These are phyloP conservation scores for Acanthococcus lagerstroemiae DNA, from an alignment of 2,888 invertebrate genomes.

Conservation along the genomic window DNA sequence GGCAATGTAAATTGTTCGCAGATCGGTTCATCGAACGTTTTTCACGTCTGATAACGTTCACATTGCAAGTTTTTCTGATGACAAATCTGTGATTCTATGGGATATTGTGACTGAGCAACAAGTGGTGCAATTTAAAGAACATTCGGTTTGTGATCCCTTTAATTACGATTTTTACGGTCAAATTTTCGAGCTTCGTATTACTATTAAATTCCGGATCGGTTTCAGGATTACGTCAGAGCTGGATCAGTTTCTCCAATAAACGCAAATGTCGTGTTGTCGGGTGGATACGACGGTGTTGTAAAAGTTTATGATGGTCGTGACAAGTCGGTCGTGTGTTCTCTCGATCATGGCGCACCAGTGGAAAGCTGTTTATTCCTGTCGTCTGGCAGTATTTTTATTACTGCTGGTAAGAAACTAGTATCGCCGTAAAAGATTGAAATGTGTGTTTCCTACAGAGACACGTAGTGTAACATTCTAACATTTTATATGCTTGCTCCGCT, in stretches of 20 bases:
- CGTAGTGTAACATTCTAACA: too few species aligned
- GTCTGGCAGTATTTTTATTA: conserved; percentile 78
- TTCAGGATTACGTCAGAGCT: conserved; percentile 69
- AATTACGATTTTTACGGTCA: background rate
- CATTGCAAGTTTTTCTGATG: conserved; percentile 82
- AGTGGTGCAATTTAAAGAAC: conserved; percentile 10
- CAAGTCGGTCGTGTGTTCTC: conserved; percentile 54
- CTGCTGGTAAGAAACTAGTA: conserved; percentile 54
- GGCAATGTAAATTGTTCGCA: conserved; percentile 37
- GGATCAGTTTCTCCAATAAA: conserved; percentile 69
- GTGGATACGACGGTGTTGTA: conserved; percentile 79
- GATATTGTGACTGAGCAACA: conserved; percentile 68
- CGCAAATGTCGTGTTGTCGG: conserved; percentile 66
- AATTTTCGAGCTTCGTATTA: background rate
- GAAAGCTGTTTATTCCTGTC: conserved; percentile 82
- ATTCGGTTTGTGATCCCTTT: background rate
- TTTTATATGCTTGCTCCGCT: background rate
- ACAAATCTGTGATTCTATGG: conserved; percentile 78
- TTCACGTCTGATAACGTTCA: conserved; percentile 70
- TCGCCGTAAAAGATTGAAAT: too few species aligned
- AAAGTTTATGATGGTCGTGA: conserved; percentile 79
- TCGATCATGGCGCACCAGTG: conserved; percentile 81
- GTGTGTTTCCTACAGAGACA: too few species aligned
- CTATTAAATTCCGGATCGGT: background rate
- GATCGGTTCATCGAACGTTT: conserved; percentile 65